Conservation (phyloP, 1,140 invertebrate species). For the Sesamia nonagrioides region DNA sequence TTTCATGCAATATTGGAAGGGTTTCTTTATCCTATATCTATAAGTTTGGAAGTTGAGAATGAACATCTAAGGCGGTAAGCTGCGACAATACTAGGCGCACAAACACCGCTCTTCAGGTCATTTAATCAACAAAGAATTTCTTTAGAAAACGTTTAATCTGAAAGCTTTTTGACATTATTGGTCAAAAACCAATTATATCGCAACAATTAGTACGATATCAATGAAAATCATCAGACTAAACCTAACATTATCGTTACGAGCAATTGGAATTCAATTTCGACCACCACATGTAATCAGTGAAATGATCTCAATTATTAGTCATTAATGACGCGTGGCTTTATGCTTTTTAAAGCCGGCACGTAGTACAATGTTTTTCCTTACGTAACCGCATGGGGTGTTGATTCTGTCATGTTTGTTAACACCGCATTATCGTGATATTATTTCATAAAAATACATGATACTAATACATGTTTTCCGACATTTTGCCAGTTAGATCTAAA, state of each 20-base stretch:
- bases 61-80: too few species aligned
- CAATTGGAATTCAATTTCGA: slow-evolving; percentile 29
- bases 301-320: slow-evolving; percentile 31
- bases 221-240: slow-evolving; percentile 25
- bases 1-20: too few species aligned
- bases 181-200: background rate
- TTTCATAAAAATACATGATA: too few species aligned
- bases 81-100: too few species aligned
- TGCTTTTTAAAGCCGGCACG: background rate
- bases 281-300: slow-evolving; percentile 16
- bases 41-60: too few species aligned
- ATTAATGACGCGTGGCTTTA: slow-evolving; percentile 10
- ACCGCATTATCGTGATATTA: too few species aligned
- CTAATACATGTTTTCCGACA: too few species aligned
- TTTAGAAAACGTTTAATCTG: background rate
- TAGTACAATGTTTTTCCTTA: background rate
- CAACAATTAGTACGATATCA: slow-evolving; percentile 4
- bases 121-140: too few species aligned
- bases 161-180: too few species aligned
- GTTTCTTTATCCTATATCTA: too few species aligned
- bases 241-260: slow-evolving; percentile 24
- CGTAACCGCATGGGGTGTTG: background rate
- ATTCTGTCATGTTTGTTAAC: background rate
- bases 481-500: too few species aligned
- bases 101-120: too few species aligned